These are phyloP conservation scores for Isurus oxyrinchus DNA, from an alignment of 2,113 vertebrate species.

Conservation along the genomic window DNA sequence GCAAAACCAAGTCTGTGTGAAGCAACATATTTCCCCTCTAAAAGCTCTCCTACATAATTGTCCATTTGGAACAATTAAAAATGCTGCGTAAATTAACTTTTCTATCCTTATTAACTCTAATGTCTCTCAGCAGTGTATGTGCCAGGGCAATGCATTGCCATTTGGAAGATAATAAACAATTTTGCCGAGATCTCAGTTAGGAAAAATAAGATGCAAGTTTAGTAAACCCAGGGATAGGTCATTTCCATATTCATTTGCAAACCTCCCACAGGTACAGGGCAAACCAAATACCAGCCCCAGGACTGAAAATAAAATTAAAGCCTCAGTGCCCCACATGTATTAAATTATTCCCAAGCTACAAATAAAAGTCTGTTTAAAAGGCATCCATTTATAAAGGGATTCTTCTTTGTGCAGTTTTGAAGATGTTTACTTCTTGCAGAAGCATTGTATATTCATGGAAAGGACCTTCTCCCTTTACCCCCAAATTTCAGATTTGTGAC, in stretches of 20 bases:
- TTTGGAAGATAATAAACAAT: background rate
- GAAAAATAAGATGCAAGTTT: background rate
- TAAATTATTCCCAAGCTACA: background rate
- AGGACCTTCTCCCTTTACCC: constrained; percentile 13
- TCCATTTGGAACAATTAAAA: background rate
- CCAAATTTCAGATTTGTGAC: background rate
- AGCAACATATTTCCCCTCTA: background rate
- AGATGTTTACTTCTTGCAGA: background rate
- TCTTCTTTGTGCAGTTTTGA: background rate
- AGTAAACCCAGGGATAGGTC: background rate
- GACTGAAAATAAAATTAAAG: background rate
- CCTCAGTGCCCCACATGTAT: background rate
- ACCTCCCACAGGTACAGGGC: background rate
- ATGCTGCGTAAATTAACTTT: background rate
- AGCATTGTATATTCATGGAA: background rate
- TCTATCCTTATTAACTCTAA: background rate
- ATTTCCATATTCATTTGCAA: constrained; percentile 13
- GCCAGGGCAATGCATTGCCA: background rate
- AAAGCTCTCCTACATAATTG: background rate
- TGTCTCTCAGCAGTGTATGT: background rate
- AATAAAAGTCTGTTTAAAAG: background rate
- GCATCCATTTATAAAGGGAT: background rate
- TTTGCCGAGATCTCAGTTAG: background rate
- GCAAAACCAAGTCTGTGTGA: background rate
- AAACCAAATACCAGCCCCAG: background rate